phyloP scores from a whole-genome alignment of 2,797 vertebrate genomes.

The Austrolebias charrua region DNA sequence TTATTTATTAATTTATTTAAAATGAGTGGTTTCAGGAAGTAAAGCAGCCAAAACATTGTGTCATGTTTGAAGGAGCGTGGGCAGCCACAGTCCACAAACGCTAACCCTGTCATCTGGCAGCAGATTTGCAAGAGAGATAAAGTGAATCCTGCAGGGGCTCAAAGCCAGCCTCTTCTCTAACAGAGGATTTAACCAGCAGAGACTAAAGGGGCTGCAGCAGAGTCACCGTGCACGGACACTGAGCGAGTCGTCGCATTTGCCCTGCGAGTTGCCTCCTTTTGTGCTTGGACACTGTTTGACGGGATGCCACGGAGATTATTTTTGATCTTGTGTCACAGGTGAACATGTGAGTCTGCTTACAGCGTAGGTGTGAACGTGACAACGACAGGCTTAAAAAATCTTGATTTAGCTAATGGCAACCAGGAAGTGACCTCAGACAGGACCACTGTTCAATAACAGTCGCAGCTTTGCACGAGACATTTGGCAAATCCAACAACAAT shows the following conservation, averaged over 20 bases:
- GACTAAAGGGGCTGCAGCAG: constrained; percentile 70
- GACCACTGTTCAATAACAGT: neutral
- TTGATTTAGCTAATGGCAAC: neutral
- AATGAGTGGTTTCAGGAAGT: constrained; percentile 12
- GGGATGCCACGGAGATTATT: constrained; percentile 57
- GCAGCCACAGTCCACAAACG: constrained; percentile 72
- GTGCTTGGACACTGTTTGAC: constrained; percentile 62
- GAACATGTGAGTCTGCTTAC: constrained; percentile 23
- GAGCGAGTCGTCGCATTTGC: constrained; percentile 70
- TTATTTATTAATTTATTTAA: neutral
- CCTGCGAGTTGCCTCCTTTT: constrained; percentile 63
- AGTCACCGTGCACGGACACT: constrained; percentile 71
- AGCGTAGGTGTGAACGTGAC: constrained; percentile 27
- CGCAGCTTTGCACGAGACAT: neutral
- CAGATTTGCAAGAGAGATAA: constrained; percentile 83
- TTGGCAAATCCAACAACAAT: neutral
- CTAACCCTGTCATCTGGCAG: constrained; percentile 77
- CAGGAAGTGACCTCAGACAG: constrained; percentile 6
- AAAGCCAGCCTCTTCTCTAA: constrained; percentile 76
- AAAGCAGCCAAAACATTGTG: constrained; percentile 41
- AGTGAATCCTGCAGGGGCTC: constrained; percentile 77
- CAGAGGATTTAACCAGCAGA: constrained; percentile 79
- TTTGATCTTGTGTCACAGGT: constrained; percentile 44
- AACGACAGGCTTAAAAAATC: constrained; percentile 3
- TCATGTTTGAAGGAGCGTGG: constrained; percentile 67